These are phyloP conservation scores for Achatina immaculata DNA, from an alignment of 1,140 invertebrate genomes.

Conservation along the genomic window DNA sequence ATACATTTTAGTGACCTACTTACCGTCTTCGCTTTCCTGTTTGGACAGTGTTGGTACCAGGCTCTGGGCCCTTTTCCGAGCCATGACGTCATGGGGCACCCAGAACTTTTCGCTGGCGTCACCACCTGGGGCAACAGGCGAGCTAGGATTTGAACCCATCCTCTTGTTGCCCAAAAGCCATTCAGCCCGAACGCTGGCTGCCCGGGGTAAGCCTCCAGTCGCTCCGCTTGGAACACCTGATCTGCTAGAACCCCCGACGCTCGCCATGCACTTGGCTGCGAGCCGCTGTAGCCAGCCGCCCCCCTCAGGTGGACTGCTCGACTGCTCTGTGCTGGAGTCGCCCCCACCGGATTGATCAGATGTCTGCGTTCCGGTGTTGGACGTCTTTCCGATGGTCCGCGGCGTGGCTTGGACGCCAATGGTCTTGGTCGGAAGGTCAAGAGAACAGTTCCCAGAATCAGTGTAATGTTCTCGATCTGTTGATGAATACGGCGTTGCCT, in stretches of 20 bases:
- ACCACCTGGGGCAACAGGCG: conserved; percentile 45
- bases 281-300: conserved; percentile 38
- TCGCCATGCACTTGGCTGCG: conserved; percentile 43
- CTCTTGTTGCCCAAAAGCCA: conserved; percentile 49
- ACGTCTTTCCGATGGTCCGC: conserved; percentile 36
- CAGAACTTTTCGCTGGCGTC: conserved; percentile 61
- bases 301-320: conserved; percentile 14
- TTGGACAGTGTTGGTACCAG: conserved; percentile 53
- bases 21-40: conserved; percentile 58
- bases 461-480: conserved; percentile 9
- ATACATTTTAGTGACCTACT: too few species aligned
- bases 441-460: conserved; percentile 32
- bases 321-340: background rate
- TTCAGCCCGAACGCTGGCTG: conserved; percentile 47
- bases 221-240: background rate
- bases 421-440: conserved; percentile 36
- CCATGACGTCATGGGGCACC: conserved; percentile 56
- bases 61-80: conserved; percentile 60
- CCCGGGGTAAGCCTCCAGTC: conserved; percentile 10
- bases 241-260: conserved; percentile 21
- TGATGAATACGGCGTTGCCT: background rate
- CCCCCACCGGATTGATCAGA: background rate
- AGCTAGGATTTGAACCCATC: conserved; percentile 54
- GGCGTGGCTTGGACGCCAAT: conserved; percentile 35
- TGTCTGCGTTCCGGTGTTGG: conserved; percentile 37